Conservation (phyloP, 2,888 invertebrate genomes). For the Octonoba sinensis region DNA sequence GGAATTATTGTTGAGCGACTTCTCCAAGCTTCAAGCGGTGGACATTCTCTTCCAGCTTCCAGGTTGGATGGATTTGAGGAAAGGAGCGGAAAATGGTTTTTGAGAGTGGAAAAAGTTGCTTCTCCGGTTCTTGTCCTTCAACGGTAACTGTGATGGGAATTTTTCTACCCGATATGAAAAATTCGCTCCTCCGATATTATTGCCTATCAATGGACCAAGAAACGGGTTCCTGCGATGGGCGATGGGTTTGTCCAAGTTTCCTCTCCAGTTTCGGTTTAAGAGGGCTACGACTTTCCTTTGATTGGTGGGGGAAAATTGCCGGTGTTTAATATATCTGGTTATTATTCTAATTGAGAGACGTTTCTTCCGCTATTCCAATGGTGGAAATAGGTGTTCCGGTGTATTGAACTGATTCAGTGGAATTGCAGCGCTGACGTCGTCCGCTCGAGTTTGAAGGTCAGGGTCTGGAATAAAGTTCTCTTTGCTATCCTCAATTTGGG, state of each 20-base stretch:
- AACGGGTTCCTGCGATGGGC: constrained; percentile 14
- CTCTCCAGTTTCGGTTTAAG: not conserved
- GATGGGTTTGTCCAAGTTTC: not conserved
- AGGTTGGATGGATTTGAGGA: too few species aligned
- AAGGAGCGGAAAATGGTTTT: not conserved
- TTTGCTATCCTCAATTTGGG: constrained; percentile 38
- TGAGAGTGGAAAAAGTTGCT: constrained; percentile 42
- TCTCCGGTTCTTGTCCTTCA: constrained; percentile 56
- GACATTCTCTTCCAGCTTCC: constrained; percentile 23
- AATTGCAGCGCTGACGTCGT: constrained; percentile 11
- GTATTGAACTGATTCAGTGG: constrained; percentile 24
- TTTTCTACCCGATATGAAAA: constrained; percentile 7
- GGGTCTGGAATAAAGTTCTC: constrained; percentile 1
- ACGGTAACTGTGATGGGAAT: not conserved
- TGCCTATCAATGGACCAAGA: constrained; percentile 18
- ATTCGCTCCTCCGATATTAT: constrained; percentile 18
- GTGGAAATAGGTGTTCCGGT: constrained; percentile 35
- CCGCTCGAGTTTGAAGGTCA: not conserved
- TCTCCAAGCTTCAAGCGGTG: constrained; percentile 18
- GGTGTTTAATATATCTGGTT: not conserved
- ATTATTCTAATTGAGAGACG: not conserved
- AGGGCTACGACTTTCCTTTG: not conserved
- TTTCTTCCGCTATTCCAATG: constrained; percentile 15
- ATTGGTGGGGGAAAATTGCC: not conserved
- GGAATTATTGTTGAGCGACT: too few species aligned